Conservation (phyloP, 2,113 vertebrate species). For the Onychorhynchus coronatus region DNA sequence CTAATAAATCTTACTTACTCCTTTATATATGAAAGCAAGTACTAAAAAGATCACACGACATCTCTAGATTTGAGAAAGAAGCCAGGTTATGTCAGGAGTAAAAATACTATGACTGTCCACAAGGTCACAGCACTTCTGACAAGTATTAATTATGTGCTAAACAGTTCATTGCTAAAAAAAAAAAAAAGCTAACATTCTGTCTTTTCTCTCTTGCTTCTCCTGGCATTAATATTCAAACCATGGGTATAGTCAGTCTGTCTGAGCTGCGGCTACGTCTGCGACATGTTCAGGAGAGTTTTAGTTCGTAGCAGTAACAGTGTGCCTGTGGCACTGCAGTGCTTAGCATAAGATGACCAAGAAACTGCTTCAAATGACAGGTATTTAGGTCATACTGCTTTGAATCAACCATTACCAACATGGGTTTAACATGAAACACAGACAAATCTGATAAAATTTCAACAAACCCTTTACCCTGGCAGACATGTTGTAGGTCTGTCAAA, state of each 20-base stretch:
- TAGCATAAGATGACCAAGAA: neutral
- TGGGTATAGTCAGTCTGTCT: neutral
- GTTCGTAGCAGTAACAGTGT: neutral
- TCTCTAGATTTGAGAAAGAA: neutral
- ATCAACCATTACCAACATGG: neutral
- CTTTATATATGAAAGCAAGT: neutral
- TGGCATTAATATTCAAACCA: neutral
- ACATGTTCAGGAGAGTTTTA: neutral
- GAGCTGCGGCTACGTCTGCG: neutral
- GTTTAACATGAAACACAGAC: neutral
- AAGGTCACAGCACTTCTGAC: neutral
- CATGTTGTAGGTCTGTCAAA: neutral
- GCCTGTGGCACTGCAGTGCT: neutral
- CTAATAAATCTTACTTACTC: neutral
- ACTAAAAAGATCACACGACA: neutral
- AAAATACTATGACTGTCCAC: neutral
- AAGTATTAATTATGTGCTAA: neutral
- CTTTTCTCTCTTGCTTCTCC: neutral
- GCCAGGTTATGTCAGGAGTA: neutral
- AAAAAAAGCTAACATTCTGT: neutral
- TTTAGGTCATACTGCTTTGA: neutral
- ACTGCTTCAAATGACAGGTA: neutral
- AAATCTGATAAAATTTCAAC: neutral
- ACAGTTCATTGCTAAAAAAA: neutral
- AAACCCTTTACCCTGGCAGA: neutral